phyloP scores from a whole-genome alignment of 2,797 vertebrate species.

The Trachops cirrhosus region DNA sequence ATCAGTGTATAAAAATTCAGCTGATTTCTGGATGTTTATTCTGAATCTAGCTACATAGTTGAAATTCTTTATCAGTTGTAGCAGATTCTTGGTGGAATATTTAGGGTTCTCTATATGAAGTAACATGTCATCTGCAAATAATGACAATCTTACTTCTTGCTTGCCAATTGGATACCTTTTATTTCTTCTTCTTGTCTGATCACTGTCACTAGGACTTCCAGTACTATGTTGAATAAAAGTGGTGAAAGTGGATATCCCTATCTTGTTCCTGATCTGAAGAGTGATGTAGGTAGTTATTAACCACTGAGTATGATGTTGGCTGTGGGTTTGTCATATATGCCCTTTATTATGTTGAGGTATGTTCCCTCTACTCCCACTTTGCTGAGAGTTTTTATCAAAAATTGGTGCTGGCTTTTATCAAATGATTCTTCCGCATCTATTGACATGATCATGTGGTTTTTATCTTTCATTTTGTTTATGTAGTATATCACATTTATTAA shows the following conservation, averaged over 20 bases:
- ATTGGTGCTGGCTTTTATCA: background rate
- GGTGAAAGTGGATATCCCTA: background rate
- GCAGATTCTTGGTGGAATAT: background rate
- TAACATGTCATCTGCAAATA: background rate
- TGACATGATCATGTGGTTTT: background rate
- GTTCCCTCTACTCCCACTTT: background rate
- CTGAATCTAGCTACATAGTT: background rate
- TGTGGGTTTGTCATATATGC: background rate
- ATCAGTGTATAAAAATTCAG: background rate
- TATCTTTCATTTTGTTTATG: background rate
- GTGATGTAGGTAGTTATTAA: background rate
- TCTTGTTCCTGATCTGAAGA: background rate
- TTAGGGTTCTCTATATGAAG: background rate
- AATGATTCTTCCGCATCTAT: background rate
- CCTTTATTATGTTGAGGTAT: background rate
- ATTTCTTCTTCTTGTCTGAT: background rate
- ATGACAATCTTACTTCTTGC: background rate
- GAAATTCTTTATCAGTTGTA: background rate
- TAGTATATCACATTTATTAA: background rate
- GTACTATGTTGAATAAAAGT: background rate
- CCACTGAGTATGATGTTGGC: background rate
- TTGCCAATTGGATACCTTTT: background rate
- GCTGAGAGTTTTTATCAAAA: background rate
- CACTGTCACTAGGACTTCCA: background rate
- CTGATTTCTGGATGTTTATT: background rate